These are phyloP conservation scores for Mythimna impura DNA, from an alignment of 2,888 invertebrate species.

Conservation along the genomic window DNA sequence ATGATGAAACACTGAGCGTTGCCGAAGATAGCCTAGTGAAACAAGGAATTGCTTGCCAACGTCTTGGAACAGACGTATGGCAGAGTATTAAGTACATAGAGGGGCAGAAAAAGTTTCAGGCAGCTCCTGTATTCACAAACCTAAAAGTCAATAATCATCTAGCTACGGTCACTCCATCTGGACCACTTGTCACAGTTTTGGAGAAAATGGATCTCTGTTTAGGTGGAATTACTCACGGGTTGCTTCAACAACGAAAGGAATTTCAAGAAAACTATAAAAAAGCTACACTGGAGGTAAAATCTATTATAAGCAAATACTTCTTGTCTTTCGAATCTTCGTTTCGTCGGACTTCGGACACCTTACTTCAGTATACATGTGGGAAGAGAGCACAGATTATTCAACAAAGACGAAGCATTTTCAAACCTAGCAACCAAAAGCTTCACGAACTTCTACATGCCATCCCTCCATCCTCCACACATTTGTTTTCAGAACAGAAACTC, in stretches of 20 bases:
- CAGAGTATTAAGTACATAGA: slow-evolving; percentile 9
- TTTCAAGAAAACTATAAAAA: slow-evolving; percentile 27
- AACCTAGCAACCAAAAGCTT: background rate
- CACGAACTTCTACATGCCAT: slow-evolving; percentile 13
- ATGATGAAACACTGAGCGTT: background rate
- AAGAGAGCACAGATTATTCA: slow-evolving; percentile 14
- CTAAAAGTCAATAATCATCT: slow-evolving; percentile 16
- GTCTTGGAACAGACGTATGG: slow-evolving; percentile 25
- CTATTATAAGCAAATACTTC: slow-evolving; percentile 15
- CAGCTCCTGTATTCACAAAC: slow-evolving; percentile 22
- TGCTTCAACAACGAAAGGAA: slow-evolving; percentile 26
- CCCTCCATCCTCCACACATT: slow-evolving; percentile 27
- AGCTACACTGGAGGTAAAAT: slow-evolving; percentile 19
- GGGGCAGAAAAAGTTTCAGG: slow-evolving; percentile 1
- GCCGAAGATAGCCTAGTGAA: slow-evolving; percentile 14
- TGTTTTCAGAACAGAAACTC: slow-evolving; percentile 15
- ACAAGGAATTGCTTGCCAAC: slow-evolving; percentile 33
- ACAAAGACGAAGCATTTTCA: slow-evolving; percentile 28
- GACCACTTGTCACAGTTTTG: background rate
- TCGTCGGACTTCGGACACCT: slow-evolving; percentile 9
- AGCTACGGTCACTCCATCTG: background rate
- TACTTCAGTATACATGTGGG: slow-evolving; percentile 18
- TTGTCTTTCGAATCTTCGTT: slow-evolving; percentile 16
- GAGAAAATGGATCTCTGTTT: slow-evolving; percentile 21
- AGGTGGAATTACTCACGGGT: slow-evolving; percentile 18